Evolutionary conservation across 1,140 invertebrate species (phyloP).

Genomic region (Sycobia sp.): DNA sequence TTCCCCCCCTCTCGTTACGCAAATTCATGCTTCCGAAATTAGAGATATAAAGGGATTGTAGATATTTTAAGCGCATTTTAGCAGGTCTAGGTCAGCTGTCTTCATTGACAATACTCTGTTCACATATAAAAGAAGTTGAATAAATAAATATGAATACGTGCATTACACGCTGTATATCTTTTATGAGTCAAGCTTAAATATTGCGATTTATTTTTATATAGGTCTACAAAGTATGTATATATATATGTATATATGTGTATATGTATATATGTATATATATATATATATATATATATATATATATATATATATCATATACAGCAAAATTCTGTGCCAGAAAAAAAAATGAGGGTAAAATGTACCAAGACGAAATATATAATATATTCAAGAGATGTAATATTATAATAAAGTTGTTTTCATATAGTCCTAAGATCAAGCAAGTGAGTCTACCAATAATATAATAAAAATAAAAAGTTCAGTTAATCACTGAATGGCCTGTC

Average conservation of each 20-base stretch:
- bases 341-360: conserved; percentile 42
- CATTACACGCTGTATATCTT: conserved; percentile 25
- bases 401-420: conserved; percentile 23
- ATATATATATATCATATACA: too few species aligned
- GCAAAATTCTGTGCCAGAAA: conserved; percentile 50
- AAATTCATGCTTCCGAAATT: conserved; percentile 8
- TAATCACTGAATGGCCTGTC: conserved; percentile 36
- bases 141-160: conserved; percentile 21
- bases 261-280: too few species aligned
- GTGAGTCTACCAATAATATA: conserved; percentile 24
- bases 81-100: neutral
- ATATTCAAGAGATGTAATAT: conserved; percentile 33
- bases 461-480: conserved; percentile 35
- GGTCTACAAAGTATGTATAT: conserved; percentile 47
- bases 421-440: conserved; percentile 7
- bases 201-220: conserved; percentile 56
- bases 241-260: too few species aligned
- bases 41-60: neutral
- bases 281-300: too few species aligned
- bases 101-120: neutral
- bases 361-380: conserved; percentile 38
- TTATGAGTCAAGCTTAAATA: conserved; percentile 41
- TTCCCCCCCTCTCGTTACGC: neutral
- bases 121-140: conserved; percentile 9
- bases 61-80: conserved; percentile 1